These are phyloP conservation scores for Hippocampus zosterae DNA, from an alignment of 2,113 vertebrate species.

Conservation along the genomic window DNA sequence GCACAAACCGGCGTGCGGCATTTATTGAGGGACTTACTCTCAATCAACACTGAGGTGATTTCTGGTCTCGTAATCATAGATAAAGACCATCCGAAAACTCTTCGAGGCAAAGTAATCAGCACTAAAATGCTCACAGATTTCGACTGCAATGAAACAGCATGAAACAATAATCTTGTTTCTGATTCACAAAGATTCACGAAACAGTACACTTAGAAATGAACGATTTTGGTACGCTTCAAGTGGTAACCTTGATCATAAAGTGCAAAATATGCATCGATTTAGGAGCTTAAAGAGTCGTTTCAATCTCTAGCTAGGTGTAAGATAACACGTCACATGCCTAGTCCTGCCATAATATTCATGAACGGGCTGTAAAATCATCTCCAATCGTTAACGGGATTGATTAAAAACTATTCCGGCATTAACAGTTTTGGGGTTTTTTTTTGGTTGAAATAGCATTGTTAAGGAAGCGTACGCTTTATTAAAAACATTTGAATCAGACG, in stretches of 20 bases:
- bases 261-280: conserved; percentile 3
- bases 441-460: neutral
- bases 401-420: too few species aligned
- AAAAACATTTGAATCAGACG: neutral
- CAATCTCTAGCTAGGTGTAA: neutral
- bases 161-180: neutral
- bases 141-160: neutral
- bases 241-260: neutral
- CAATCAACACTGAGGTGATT: conserved; percentile 13
- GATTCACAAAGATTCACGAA: neutral
- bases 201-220: neutral
- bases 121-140: neutral
- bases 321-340: neutral
- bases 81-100: neutral
- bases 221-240: neutral
- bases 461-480: neutral
- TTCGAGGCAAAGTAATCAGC: neutral
- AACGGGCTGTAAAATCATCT: too few species aligned
- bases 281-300: neutral
- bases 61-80: neutral
- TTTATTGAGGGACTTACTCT: conserved; percentile 10
- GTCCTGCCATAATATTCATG: neutral
- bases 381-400: too few species aligned
- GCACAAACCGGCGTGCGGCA: conserved; percentile 13
- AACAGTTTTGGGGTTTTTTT: too few species aligned